Evolutionary conservation across 1,140 invertebrate genomes (phyloP).

Genomic region (Drosophila navojoa): DNA sequence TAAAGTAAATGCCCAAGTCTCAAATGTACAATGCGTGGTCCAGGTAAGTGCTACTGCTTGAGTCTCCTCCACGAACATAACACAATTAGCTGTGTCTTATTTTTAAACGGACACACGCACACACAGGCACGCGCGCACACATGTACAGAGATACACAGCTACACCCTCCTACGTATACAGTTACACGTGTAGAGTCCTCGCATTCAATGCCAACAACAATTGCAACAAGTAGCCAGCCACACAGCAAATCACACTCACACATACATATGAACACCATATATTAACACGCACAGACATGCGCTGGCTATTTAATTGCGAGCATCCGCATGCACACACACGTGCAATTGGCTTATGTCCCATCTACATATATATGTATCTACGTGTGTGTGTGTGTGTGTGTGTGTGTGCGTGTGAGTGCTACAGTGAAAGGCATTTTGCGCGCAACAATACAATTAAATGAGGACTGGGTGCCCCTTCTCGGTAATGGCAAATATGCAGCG

Average conservation of each 20-base stretch:
- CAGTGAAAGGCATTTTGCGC: neutral
- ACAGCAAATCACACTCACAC: conserved; percentile 4
- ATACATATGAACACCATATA: neutral
- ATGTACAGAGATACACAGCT: neutral
- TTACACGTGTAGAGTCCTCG: conserved; percentile 13
- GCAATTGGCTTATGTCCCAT: neutral
- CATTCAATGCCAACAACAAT: conserved; percentile 33
- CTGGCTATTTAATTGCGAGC: conserved; percentile 5
- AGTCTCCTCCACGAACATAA: neutral
- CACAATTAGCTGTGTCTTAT: conserved; percentile 27
- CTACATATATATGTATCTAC: neutral
- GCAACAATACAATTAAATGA: neutral
- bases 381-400: neutral
- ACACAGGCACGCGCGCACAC: neutral
- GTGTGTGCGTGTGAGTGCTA: neutral
- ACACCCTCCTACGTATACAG: neutral
- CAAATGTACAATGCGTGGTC: conserved; percentile 25
- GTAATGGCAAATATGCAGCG: too few species aligned
- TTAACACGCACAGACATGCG: neutral
- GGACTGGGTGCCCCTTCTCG: too few species aligned
- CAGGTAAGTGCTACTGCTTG: conserved; percentile 24
- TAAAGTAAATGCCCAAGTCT: neutral
- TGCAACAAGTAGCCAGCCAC: conserved; percentile 32
- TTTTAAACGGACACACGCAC: conserved; percentile 20
- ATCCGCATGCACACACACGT: neutral